These are phyloP conservation scores for Poecilia velifera DNA, from an alignment of 2,797 vertebrate species.

Conservation along the genomic window DNA sequence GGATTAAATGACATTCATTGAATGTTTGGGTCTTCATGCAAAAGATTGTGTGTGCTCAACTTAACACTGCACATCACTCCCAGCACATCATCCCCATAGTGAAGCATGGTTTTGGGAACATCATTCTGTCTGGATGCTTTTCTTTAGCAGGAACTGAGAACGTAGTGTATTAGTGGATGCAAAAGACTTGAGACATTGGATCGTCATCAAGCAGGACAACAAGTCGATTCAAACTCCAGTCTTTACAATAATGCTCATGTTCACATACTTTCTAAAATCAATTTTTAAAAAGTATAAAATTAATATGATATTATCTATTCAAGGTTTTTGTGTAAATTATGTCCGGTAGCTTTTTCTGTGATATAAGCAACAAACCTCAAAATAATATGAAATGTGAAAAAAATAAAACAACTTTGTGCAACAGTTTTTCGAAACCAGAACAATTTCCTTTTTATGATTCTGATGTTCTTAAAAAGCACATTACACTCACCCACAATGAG, in stretches of 20 bases:
- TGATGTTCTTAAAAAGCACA: not conserved
- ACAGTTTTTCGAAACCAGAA: not conserved
- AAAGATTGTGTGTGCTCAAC: not conserved
- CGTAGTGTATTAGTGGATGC: not conserved
- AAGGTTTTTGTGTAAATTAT: not conserved
- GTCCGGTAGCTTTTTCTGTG: not conserved
- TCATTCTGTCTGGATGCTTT: not conserved
- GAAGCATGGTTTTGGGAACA: not conserved
- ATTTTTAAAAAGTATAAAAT: not conserved
- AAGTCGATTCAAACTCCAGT: not conserved
- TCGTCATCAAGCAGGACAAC: not conserved
- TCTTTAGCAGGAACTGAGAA: not conserved
- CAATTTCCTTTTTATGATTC: not conserved
- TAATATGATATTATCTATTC: not conserved
- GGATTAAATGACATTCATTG: not conserved
- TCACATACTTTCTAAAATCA: not conserved
- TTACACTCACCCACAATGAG: not conserved
- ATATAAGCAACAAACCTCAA: not conserved
- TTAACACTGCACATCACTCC: not conserved
- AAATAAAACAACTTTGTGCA: not conserved
- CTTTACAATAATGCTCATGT: not conserved
- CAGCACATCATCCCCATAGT: not conserved
- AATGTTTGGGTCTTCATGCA: not conserved
- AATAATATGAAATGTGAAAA: not conserved
- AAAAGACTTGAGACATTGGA: not conserved